Evolutionary conservation across 2,888 invertebrate species (phyloP), one percentile per base, ranked within the genome.

Genomic region (Nomada fucata): DNA sequence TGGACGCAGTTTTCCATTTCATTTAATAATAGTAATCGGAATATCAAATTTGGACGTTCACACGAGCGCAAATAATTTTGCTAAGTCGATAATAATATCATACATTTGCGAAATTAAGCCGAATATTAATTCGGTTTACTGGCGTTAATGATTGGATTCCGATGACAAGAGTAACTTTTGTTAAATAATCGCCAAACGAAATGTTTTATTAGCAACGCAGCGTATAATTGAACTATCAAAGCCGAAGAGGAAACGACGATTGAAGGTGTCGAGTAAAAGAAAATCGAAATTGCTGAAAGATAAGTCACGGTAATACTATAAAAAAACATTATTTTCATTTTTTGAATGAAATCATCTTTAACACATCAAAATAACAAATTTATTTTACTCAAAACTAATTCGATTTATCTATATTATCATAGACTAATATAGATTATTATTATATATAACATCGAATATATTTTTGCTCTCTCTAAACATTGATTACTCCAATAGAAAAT

Each of bases 181-280:
- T 26, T 11, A 23, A 20, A 26, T 71, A 47, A 64, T 13, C 15
- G 15, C 4, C 1, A n/a, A 52, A 7, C 0, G 4, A 18, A 7
- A 52, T 64, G n/a, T 47, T 50, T 11, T 53, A 15, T 11, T 23
- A 87, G 89, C 90, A 1, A 86, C 88, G 0, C 75, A 75, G 15
- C 83, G 90, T 2, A 87, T 86, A 64, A 79, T 88, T 2, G 85
- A 89, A 52, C 70, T 90, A 44, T 85, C 90, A 10, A 85, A 70
- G 57, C 89, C 90, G 7, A 86, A 59, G 26, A 83, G 15, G 47
- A 73, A 64, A 20, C 63, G 63, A 13, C 71, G 18, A 55, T 9
- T 15, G 15, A 78, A 68, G 53, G 18, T 9, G 20, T 18, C 29
- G 10, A 64, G 60, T 18, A 42, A 65, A 77, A 52, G 23, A 18